Evolutionary conservation across 2,797 vertebrate genomes (phyloP).

Genomic region (Channa striata): DNA sequence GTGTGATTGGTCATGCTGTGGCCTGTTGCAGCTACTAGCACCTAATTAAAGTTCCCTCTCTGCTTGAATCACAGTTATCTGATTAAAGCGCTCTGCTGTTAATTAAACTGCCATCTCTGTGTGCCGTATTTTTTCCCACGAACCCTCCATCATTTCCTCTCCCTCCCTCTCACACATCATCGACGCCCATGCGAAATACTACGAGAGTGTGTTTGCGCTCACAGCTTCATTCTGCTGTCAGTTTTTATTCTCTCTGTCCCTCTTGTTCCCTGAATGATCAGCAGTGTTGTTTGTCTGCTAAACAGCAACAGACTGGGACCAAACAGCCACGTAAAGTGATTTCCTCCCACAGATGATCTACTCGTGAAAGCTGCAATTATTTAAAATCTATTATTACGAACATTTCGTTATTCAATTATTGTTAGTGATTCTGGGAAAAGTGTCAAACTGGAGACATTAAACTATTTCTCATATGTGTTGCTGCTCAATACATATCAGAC

Average conservation of each 20-base stretch:
- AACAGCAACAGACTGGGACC: slow-evolving; percentile 30
- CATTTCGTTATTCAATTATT: too few species aligned
- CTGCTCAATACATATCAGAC: neutral
- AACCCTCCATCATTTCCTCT: neutral
- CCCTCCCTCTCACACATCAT: neutral
- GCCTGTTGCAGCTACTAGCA: slow-evolving; percentile 61
- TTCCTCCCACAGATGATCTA: slow-evolving; percentile 46
- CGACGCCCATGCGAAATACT: neutral
- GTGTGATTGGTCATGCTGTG: slow-evolving; percentile 44
- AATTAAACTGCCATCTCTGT: slow-evolving; percentile 71
- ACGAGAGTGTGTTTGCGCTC: slow-evolving; percentile 5
- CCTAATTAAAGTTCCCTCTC: slow-evolving; percentile 67
- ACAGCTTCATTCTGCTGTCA: neutral
- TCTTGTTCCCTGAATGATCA: slow-evolving; percentile 35
- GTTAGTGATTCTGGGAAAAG: too few species aligned
- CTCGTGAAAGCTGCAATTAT: neutral
- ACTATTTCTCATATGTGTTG: too few species aligned
- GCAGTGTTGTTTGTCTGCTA: slow-evolving; percentile 34
- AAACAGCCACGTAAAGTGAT: slow-evolving; percentile 30
- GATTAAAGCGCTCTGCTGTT: slow-evolving; percentile 61
- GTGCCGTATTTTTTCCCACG: slow-evolving; percentile 29
- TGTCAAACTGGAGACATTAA: too few species aligned
- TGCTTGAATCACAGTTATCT: slow-evolving; percentile 58
- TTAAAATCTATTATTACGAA: too few species aligned
- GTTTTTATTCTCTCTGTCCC: neutral